These are phyloP conservation scores for Centruroides sculpturatus DNA, from an alignment of 1,140 invertebrate species.

Conservation along the genomic window DNA sequence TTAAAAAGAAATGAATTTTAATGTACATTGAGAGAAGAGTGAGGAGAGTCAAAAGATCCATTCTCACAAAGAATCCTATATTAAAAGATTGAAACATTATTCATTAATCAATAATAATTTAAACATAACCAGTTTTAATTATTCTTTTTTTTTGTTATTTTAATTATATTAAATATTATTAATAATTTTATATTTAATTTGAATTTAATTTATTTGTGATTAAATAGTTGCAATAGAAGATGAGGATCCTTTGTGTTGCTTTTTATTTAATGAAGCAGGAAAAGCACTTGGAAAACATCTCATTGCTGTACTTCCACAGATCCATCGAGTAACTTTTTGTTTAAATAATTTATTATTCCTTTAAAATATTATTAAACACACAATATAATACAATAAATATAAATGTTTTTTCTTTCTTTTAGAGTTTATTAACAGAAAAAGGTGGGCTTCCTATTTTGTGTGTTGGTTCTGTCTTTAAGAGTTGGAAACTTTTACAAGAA, in stretches of 20 bases:
- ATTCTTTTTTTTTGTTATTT: conserved; percentile 2
- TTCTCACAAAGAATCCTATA: no score
- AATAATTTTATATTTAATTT: not conserved
- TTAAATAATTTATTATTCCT: no score
- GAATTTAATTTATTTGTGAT: conserved; percentile 8
- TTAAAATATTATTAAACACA: not conserved
- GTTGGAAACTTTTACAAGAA: conserved; percentile 59
- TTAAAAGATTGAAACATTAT: no score
- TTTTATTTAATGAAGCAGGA: conserved; percentile 65
- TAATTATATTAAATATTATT: not conserved
- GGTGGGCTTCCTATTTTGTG: conserved; percentile 69
- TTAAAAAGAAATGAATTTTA: no score
- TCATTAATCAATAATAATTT: no score
- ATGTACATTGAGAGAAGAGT: no score
- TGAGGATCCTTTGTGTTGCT: conserved; percentile 52
- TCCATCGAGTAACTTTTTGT: conserved; percentile 36
- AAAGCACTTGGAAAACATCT: conserved; percentile 54
- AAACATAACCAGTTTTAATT: not conserved
- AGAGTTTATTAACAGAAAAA: conserved; percentile 33
- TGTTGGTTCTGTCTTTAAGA: conserved; percentile 91
- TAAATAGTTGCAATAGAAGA: conserved; percentile 36
- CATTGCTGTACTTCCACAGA: conserved; percentile 49
- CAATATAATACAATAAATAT: not conserved
- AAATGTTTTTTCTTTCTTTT: conserved; percentile 9
- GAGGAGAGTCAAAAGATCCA: no score